Evolutionary conservation across 2,113 vertebrate species (phyloP).

Genomic region (Nannobrachium achirus): DNA sequence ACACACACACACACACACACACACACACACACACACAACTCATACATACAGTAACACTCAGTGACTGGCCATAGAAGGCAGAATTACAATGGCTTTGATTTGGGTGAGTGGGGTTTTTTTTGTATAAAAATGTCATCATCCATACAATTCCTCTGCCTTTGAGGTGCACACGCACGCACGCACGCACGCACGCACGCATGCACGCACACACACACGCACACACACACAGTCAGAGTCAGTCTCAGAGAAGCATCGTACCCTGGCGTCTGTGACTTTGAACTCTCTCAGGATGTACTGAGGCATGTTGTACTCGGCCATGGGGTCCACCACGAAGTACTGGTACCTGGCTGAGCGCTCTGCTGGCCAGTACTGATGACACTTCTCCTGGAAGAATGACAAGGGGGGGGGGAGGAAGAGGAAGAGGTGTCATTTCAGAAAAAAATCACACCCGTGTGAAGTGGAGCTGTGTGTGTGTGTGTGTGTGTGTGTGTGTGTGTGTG

Average conservation of each 20-base stretch:
- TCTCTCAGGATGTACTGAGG: constrained; percentile 96
- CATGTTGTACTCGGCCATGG: constrained; percentile 99
- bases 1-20: not conserved
- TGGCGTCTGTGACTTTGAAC: constrained; percentile 96
- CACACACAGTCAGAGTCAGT: constrained; percentile 8
- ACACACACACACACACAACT: constrained; percentile 13
- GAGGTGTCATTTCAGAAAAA: too few species aligned
- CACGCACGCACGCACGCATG: constrained; percentile 1
- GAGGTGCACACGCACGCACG: not conserved
- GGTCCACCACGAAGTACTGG: constrained; percentile 97
- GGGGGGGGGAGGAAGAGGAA: constrained; percentile 4
- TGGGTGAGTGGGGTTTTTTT: constrained; percentile 37
- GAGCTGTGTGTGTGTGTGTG: too few species aligned
- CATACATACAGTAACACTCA: constrained; percentile 8
- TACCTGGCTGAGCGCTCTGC: constrained; percentile 95
- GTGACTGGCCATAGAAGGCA: constrained; percentile 37
- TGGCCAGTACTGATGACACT: constrained; percentile 97
- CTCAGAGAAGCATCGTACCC: constrained; percentile 81
- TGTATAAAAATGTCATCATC: constrained; percentile 31
- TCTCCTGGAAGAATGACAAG: constrained; percentile 82
- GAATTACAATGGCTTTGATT: constrained; percentile 47
- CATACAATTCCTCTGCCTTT: not conserved
- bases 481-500: too few species aligned
- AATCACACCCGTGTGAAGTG: too few species aligned
- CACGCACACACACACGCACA: not conserved